Evolutionary conservation across 2,888 invertebrate species (phyloP).

Genomic region (Automeris io): DNA sequence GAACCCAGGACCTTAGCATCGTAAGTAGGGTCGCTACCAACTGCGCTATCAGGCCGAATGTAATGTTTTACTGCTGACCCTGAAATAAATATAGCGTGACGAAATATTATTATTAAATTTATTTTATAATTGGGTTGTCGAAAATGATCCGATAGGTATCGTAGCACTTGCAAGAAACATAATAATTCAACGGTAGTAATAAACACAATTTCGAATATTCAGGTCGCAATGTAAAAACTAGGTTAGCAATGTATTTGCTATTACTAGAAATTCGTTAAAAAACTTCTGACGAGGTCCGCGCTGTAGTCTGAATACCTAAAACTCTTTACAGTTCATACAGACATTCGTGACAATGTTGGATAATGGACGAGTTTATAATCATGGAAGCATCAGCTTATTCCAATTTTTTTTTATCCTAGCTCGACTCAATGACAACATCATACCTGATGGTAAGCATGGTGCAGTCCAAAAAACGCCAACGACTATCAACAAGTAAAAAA

Average conservation of each 20-base stretch:
- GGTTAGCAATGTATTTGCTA: slow-evolving; percentile 37
- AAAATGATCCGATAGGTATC: neutral
- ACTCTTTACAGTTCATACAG: neutral
- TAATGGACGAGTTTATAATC: no score
- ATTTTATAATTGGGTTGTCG: neutral
- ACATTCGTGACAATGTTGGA: slow-evolving; percentile 1
- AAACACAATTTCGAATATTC: slow-evolving; percentile 17
- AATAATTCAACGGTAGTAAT: slow-evolving; percentile 5
- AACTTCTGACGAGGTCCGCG: slow-evolving; percentile 15
- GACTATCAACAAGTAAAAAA: no score
- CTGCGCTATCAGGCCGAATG: no score
- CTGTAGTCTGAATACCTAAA: slow-evolving; percentile 32
- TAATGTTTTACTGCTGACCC: no score
- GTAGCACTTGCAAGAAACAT: neutral
- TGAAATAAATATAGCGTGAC: no score
- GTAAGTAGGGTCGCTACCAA: no score
- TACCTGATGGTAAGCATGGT: no score
- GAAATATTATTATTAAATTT: neutral
- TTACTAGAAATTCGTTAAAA: slow-evolving; percentile 37
- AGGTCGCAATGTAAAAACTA: slow-evolving; percentile 33
- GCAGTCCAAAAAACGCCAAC: no score
- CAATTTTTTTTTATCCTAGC: no score
- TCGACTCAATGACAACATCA: no score
- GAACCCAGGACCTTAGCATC: no score
- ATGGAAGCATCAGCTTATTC: no score